These are phyloP conservation scores for Oxyruncus cristatus DNA, from an alignment of 2,113 vertebrate species.

Conservation along the genomic window DNA sequence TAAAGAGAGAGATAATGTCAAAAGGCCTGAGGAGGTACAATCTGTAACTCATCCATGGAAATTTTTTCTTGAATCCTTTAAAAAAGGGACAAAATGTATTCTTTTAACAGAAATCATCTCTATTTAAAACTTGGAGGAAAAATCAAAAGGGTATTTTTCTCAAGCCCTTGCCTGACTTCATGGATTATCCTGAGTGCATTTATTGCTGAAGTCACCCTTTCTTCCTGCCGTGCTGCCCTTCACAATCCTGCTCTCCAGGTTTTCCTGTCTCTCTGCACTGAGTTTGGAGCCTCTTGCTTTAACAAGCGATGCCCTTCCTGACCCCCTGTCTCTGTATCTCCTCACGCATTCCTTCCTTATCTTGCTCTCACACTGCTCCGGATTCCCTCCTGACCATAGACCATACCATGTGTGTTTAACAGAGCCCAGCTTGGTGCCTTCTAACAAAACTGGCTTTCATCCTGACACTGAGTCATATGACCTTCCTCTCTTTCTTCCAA, in stretches of 20 bases:
- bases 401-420: neutral
- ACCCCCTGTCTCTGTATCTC: constrained; percentile 23
- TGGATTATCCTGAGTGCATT: neutral
- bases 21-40: neutral
- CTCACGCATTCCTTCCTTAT: constrained; percentile 60
- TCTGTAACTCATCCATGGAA: neutral
- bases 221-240: accelerated
- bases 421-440: neutral
- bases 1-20: neutral
- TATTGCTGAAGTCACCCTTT: neutral
- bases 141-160: neutral
- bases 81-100: neutral
- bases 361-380: constrained; percentile 9
- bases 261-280: neutral
- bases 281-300: neutral
- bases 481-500: neutral
- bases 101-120: neutral
- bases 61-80: neutral
- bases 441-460: constrained; percentile 5
- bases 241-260: neutral
- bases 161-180: neutral
- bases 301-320: neutral
- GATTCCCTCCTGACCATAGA: neutral
- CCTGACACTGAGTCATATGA: neutral
- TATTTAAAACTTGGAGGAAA: neutral